Conservation (phyloP, 2,888 invertebrate species). For the Chironomus tentans region DNA sequence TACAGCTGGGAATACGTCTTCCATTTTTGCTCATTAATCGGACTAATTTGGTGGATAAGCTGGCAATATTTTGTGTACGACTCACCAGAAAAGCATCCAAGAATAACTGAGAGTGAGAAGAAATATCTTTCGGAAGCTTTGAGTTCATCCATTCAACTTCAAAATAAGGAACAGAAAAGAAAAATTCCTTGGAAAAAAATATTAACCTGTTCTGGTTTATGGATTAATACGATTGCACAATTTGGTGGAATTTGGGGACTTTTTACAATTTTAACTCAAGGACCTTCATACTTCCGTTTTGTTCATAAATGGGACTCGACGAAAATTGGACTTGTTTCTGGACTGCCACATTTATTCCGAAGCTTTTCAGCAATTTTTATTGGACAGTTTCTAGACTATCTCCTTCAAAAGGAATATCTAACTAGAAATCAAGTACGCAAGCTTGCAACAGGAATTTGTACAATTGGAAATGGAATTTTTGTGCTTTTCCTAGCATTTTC, state of each 20-base stretch:
- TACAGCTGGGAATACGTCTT: constrained; percentile 66
- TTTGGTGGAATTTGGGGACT: constrained; percentile 61
- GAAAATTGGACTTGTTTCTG: constrained; percentile 50
- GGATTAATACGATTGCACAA: constrained; percentile 55
- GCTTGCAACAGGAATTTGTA: constrained; percentile 51
- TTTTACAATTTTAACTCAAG: constrained; percentile 59
- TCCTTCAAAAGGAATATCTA: constrained; percentile 49
- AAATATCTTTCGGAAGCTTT: constrained; percentile 50
- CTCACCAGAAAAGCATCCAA: constrained; percentile 55
- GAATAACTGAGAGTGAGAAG: constrained; percentile 50
- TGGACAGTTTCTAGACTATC: constrained; percentile 50
- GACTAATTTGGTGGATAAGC: constrained; percentile 54
- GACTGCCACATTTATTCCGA: constrained; percentile 52
- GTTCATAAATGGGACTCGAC: constrained; percentile 58
- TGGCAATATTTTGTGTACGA: constrained; percentile 57
- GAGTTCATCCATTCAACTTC: constrained; percentile 39
- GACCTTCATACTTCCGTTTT: constrained; percentile 59
- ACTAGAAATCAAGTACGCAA: constrained; percentile 54
- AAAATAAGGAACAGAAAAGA: constrained; percentile 33
- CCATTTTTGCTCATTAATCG: constrained; percentile 52
- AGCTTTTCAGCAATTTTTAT: constrained; percentile 50
- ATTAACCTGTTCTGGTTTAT: constrained; percentile 50
- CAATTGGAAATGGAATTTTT: constrained; percentile 51
- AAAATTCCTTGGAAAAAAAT: constrained; percentile 55
- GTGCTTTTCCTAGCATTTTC: constrained; percentile 53